Percentiles rank a stretch among this genome's conserved stretches.
Conservation (phyloP, 2,113 vertebrate species). For the Phycodurus eques region DNA sequence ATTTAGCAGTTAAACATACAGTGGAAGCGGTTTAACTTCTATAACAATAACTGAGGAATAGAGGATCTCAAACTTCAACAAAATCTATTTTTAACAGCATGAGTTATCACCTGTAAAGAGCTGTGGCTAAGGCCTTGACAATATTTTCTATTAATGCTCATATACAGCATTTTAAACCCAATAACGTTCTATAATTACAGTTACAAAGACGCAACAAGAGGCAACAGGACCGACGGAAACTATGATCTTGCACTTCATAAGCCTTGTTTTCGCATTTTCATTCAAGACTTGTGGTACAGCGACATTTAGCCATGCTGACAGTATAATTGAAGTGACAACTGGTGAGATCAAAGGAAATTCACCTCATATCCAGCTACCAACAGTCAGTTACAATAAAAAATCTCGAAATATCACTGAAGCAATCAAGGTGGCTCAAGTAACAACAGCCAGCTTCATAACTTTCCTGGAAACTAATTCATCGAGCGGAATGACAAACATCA, state of each 20-base stretch:
- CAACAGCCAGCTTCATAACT: not conserved
- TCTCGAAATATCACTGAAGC: not conserved
- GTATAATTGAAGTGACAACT: not conserved
- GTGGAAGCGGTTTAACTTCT: too few species aligned
- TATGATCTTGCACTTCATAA: slow-evolving; percentile 15
- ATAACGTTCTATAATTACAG: slow-evolving; percentile 32
- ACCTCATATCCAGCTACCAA: not conserved
- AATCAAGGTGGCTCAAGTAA: not conserved
- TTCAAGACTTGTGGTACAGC: slow-evolving; percentile 13
- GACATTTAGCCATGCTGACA: slow-evolving; percentile 3
- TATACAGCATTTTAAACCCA: slow-evolving; percentile 7
- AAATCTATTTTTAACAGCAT: too few species aligned
- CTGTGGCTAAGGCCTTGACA: too few species aligned
- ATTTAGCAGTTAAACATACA: too few species aligned
- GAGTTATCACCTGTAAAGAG: too few species aligned
- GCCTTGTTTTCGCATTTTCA: slow-evolving; percentile 32
- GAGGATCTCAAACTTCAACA: too few species aligned
- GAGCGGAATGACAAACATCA: not conserved
- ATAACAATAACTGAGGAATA: too few species aligned
- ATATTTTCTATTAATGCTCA: not conserved
- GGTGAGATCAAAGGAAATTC: not conserved
- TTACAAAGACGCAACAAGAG: slow-evolving; percentile 6
- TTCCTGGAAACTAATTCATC: not conserved
- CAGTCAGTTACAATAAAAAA: not conserved
- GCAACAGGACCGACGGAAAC: slow-evolving; percentile 6